These are phyloP conservation scores for Eleutherodactylus coqui DNA, from an alignment of 2,797 vertebrate genomes.

Conservation along the genomic window DNA sequence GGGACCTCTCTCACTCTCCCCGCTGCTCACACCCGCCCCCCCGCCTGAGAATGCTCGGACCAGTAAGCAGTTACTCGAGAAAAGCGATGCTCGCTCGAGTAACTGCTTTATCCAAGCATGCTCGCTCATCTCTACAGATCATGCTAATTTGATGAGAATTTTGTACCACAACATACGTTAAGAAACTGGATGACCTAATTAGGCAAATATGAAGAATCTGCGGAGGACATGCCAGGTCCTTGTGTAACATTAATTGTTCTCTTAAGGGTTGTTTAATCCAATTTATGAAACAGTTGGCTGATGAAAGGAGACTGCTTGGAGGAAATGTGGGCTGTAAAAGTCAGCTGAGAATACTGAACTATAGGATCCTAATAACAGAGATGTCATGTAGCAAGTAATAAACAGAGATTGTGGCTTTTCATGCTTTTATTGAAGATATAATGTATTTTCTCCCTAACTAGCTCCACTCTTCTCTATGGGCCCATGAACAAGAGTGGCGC, in stretches of 20 bases:
- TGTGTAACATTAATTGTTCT: conserved; percentile 54
- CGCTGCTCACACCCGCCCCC: too few relatives aligned
- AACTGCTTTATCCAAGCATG: too few relatives aligned
- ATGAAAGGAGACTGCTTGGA: background rate
- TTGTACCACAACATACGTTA: conserved; percentile 28
- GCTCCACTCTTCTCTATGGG: too few relatives aligned
- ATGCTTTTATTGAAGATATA: too few relatives aligned
- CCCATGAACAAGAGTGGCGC: too few relatives aligned
- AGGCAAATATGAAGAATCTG: conserved; percentile 39
- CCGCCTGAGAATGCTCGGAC: too few relatives aligned
- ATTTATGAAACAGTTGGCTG: conserved; percentile 10
- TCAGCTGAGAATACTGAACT: background rate
- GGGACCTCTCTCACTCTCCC: too few relatives aligned
- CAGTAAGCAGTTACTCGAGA: too few relatives aligned
- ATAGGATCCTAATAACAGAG: background rate
- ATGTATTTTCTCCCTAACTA: too few relatives aligned
- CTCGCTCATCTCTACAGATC: conserved; percentile 9
- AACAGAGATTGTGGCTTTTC: too few relatives aligned
- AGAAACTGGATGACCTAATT: conserved; percentile 52
- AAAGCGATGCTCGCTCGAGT: background rate
- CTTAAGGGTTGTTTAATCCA: conserved; percentile 15
- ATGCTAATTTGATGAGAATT: conserved; percentile 43
- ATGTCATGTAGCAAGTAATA: background rate
- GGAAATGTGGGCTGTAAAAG: background rate
- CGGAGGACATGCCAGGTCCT: conserved; percentile 27